A percentile compares a stretch with the other conserved stretches of the same genome.
Conservation (phyloP, 30 jellyfish, hydroid and myxozoan genomes). For the Haliclystus octoradiatus region DNA sequence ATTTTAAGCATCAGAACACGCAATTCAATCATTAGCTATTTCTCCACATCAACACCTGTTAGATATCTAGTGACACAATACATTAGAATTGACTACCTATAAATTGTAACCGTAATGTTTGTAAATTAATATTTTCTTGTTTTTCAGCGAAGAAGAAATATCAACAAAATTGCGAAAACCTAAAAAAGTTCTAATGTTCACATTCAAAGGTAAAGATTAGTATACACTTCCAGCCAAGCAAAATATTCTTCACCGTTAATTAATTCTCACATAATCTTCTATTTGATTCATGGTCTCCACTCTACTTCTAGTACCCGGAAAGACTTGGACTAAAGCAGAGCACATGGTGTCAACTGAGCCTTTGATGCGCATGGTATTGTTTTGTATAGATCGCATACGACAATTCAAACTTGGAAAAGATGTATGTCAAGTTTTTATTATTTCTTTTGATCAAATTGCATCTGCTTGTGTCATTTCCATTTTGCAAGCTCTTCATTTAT, state of each 20-base stretch:
- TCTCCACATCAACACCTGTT: no score
- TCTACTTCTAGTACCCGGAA: slow-evolving; percentile 82
- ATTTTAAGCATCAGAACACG: no score
- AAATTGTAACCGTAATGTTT: no score
- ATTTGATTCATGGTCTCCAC: no score
- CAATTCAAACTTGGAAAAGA: slow-evolving; percentile 68
- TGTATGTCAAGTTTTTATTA: slow-evolving; percentile 3
- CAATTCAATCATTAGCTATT: no score
- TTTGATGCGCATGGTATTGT: slow-evolving; percentile 82
- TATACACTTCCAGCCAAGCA: no score
- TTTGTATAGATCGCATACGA: slow-evolving; percentile 71
- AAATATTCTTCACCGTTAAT: no score
- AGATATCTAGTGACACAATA: no score
- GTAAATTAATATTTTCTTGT: no score
- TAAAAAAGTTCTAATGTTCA: slow-evolving; percentile 88
- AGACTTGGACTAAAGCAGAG: slow-evolving; percentile 67
- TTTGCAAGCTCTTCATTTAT: not conserved
- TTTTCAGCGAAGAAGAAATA: slow-evolving; percentile 89
- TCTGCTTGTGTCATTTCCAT: no score
- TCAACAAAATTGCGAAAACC: slow-evolving; percentile 82
- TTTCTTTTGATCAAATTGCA: not conserved
- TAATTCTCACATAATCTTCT: no score
- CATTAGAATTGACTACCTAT: no score
- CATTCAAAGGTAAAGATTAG: slow-evolving; percentile 77
- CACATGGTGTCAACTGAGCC: slow-evolving; percentile 98